Base-by-base conservation (phyloP, 1,140 invertebrate species). In the Anadara kagoshimensis region DNA sequence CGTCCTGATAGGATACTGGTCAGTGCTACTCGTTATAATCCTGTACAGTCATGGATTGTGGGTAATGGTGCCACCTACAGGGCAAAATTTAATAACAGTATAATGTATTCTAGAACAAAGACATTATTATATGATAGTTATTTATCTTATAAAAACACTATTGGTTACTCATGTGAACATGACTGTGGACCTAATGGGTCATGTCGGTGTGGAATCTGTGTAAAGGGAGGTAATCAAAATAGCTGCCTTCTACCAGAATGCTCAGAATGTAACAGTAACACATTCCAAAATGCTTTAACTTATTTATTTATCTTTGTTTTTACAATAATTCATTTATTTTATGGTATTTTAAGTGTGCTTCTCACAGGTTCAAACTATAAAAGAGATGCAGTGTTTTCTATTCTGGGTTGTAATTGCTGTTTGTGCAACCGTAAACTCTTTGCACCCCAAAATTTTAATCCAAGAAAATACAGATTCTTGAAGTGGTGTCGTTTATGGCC, bases 101-200 rank as follows among this genome's bases (percentile, higher is more conserved):
- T 86, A 26, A 26, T 75, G 41, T 76, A 72, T 58, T 47, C 79
- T 18, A 62, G 83, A 44, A 58, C 82, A 22, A 45, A 64, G 11
- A 75, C 59, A 20, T 57, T 85, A 5, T 49, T 86, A 47, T 44
- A 75, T n/a, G 64, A 69, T 24, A 47, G 22, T 16, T 70, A 71
- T 36, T 54, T 80, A 12, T 69, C 76, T 20, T 77, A 79, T 67
- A 24, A 72, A 36, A 77, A 75, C 45, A 26, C 69, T 8, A n/a
- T 12, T 44, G 84, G 84, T n/a, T 84, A 78, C 61, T 47, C 81
- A 11, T 86, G 84, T 56, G 41, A 59, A 47, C 81, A 86, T 53
- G 84, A 86, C 54, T 86, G 84, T 81, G 84, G 84, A 5, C 84
- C 84, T 45, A 74, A 78, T 59, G 83, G 77, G 8, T 84, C 81